A percentile compares a stretch with the other conserved stretches of the same genome.
Conservation (phyloP, 2,113 vertebrate species). For the Oxyruncus cristatus region DNA sequence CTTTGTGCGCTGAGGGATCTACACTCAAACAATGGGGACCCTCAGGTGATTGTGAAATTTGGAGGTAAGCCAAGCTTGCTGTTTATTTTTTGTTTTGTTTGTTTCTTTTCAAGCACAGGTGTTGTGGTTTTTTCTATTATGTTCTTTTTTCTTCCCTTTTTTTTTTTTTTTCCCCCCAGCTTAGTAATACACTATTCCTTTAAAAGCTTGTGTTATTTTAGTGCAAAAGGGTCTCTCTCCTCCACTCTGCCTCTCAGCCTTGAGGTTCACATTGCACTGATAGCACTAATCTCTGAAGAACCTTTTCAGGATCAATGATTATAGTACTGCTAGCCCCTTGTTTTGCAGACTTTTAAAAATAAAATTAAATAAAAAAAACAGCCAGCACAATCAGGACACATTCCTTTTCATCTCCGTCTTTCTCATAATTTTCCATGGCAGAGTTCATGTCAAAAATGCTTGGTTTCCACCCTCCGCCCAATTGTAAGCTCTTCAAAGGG, state of each 20-base stretch:
- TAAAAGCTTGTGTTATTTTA: conserved; percentile 50
- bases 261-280: conserved; percentile 68
- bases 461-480: conserved; percentile 82
- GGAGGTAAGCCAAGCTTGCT: background rate
- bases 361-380: conserved; percentile 50
- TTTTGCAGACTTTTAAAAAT: conserved; percentile 80
- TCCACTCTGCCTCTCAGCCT: conserved; percentile 45
- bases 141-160: background rate
- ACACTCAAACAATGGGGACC: background rate
- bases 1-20: background rate
- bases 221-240: conserved; percentile 52
- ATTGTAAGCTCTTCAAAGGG: conserved; percentile 96
- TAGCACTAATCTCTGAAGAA: conserved; percentile 76
- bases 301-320: conserved; percentile 81
- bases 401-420: conserved; percentile 92
- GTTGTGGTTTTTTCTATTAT: background rate
- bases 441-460: conserved; percentile 79
- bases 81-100: background rate
- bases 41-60: background rate
- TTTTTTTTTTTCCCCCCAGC: accelerated
- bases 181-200: conserved; percentile 3
- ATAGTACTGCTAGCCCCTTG: conserved; percentile 77
- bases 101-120: conserved; percentile 12
- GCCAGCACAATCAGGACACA: conserved; percentile 76
- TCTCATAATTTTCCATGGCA: conserved; percentile 80